Evolutionary conservation across 2,888 invertebrate genomes (phyloP), one percentile per base, ranked within the genome.

Genomic region (Caenorhabditis sulstoni): DNA sequence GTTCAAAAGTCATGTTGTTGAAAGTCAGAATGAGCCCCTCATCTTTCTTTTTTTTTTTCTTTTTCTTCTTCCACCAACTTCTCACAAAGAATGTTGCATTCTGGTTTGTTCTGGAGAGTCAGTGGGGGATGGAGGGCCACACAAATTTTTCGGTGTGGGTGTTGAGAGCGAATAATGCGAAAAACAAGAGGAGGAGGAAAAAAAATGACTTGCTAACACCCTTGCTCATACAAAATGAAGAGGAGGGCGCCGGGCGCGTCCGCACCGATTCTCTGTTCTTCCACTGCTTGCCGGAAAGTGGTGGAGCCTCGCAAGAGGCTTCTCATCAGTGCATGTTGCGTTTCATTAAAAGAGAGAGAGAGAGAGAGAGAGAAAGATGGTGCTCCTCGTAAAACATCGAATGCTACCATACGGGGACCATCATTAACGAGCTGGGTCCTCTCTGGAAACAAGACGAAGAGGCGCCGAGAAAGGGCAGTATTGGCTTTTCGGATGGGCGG

Each of bases 371-470:
- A n/a, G 35, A 29, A 7, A 29, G 29, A 29, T 29, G 29, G 3
- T 29, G 45, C 52, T 68, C 68, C 4, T 70, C 70, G 70, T 70
- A 61, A 70, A 70, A 67, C 59, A 70, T 61, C 61, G 68, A 70
- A 59, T 70, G 52, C 68, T 70, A 70, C 70, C 61, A 70, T 70
- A 70, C 70, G 61, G 68, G 68, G 47, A 70, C 61, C 61, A 70
- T 70, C 70, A 47, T 70, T 70, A 70, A 70, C 70, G 70, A 70
- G 61, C 47, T 61, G 41, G 52, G 59, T 44, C 22, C 37, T 22
- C 50, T 52, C 22, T 66, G n/a, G 49, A 29, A 29, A 52, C 2
- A 41, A 35, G 22, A 35, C 22, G 57, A 20, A 35, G 20, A 7
- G 29, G 29, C 29, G 29, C 3, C 7, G 29, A 29, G 44, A 35